Percentiles rank a stretch among this genome's conserved stretches.
Evolutionary conservation across 1,140 invertebrate species (phyloP).

Genomic region (Wasmannia auropunctata): DNA sequence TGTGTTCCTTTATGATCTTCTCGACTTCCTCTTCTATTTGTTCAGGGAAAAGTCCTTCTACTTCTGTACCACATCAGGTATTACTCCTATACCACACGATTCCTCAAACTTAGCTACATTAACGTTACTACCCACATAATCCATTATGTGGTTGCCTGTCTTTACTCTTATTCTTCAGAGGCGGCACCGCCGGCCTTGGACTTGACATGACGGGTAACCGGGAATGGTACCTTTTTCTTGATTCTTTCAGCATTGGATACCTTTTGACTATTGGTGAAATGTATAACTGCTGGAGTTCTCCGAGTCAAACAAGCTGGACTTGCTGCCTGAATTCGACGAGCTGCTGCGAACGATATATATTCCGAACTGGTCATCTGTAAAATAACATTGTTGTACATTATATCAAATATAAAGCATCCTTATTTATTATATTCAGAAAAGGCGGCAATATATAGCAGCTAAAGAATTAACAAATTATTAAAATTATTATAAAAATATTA

Average conservation of each 20-base stretch:
- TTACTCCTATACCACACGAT: slow-evolving; percentile 96
- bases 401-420: no score
- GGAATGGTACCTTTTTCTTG: slow-evolving; percentile 85
- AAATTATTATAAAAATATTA: no score
- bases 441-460: no score
- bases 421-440: no score
- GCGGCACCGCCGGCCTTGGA: slow-evolving; percentile 71
- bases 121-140: slow-evolving; percentile 88
- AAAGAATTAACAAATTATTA: no score
- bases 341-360: slow-evolving; percentile 87
- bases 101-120: slow-evolving; percentile 91
- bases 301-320: slow-evolving; percentile 89
- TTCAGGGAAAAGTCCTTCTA: slow-evolving; percentile 94
- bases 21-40: slow-evolving; percentile 94
- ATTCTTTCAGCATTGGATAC: slow-evolving; percentile 81
- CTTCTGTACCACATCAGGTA: no score
- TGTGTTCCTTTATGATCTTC: slow-evolving; percentile 88
- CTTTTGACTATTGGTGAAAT: slow-evolving; percentile 83
- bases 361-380: slow-evolving; percentile 87
- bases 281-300: slow-evolving; percentile 90
- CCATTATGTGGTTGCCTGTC: slow-evolving; percentile 77
- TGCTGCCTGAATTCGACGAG: slow-evolving; percentile 89
- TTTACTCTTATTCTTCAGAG: slow-evolving; percentile 78
- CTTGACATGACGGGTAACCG: slow-evolving; percentile 81
- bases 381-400: neutral